Percentiles rank a stretch among this genome's conserved stretches.
Evolutionary conservation across 2,113 vertebrate species (phyloP).

Genomic region (Pollimyrus isidori): DNA sequence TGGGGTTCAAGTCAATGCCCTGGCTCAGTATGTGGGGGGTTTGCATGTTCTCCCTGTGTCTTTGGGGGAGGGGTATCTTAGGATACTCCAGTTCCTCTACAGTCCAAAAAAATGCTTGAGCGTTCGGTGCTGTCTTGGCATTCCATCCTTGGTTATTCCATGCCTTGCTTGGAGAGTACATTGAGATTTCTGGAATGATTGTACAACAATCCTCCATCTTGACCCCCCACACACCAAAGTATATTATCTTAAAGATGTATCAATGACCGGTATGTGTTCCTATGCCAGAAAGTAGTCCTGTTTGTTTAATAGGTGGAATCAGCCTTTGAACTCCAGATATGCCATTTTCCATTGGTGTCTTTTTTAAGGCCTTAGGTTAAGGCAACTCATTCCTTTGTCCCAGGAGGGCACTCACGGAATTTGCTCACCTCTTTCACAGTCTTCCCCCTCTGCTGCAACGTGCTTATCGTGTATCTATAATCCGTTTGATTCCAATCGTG

Average conservation of each 20-base stretch:
- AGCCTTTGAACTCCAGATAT: neutral
- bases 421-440: no score
- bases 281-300: neutral
- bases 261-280: neutral
- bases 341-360: neutral
- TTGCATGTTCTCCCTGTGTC: neutral
- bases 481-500: neutral
- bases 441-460: neutral
- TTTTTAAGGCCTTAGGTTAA: no score
- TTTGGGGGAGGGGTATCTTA: neutral
- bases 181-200: neutral
- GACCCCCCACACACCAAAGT: neutral
- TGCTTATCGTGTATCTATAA: neutral
- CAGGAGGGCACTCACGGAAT: no score
- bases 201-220: neutral
- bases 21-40: neutral
- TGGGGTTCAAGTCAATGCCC: neutral
- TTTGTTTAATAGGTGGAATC: neutral
- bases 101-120: neutral
- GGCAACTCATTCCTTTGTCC: no score
- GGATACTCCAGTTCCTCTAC: neutral
- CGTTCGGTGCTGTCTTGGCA: neutral
- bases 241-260: neutral
- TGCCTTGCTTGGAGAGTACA: neutral
- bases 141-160: neutral